These are phyloP conservation scores for Rhorus exstirpatorius DNA, from an alignment of 2,888 invertebrate species.

Conservation along the genomic window DNA sequence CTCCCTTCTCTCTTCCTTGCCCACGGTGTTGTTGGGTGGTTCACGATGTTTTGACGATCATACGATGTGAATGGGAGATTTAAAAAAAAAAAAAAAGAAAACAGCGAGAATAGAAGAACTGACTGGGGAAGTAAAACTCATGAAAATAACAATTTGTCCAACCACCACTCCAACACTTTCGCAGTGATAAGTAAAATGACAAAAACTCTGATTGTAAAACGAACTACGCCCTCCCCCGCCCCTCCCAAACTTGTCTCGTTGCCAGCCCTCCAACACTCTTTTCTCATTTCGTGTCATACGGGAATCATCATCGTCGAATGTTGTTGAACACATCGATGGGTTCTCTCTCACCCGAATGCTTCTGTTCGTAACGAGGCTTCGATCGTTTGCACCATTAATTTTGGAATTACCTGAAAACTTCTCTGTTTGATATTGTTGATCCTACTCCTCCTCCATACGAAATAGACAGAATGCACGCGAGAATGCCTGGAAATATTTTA, in stretches of 20 bases:
- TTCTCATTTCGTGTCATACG: too few relatives aligned
- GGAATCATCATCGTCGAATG: neutral
- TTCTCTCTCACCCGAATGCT: constrained; percentile 2
- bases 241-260: too few relatives aligned
- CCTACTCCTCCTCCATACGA: neutral
- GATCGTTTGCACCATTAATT: constrained; percentile 49
- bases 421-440: neutral
- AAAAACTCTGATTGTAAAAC: too few relatives aligned
- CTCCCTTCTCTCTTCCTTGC: constrained; percentile 28
- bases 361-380: constrained; percentile 46
- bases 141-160: constrained; percentile 14
- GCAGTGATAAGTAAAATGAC: too few relatives aligned
- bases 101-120: too few relatives aligned
- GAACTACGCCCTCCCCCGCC: too few relatives aligned
- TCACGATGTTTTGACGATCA: constrained; percentile 73
- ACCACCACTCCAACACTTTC: too few relatives aligned
- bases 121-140: too few relatives aligned
- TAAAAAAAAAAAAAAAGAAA: constrained; percentile 44
- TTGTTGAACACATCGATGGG: constrained; percentile 8
- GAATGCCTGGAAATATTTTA: constrained; percentile 55
- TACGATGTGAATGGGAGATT: constrained; percentile 53
- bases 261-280: too few relatives aligned
- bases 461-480: constrained; percentile 39
- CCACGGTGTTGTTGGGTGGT: constrained; percentile 68
- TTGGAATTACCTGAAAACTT: neutral